Conservation (phyloP, 2,888 invertebrate genomes). For the Proisotoma minuta region DNA sequence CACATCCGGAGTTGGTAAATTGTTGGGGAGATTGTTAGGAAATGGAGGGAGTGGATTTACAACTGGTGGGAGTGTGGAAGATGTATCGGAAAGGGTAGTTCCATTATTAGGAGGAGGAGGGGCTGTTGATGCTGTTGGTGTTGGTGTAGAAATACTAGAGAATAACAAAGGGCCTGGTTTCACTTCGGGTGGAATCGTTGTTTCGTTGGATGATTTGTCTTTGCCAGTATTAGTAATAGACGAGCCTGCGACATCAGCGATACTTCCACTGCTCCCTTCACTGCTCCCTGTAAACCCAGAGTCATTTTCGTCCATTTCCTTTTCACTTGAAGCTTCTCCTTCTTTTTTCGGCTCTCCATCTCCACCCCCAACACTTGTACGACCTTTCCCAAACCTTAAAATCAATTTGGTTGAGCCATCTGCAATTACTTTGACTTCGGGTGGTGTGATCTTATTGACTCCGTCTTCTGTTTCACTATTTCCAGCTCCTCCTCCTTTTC, state of each 20-base stretch:
- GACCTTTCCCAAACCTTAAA: conserved; percentile 64
- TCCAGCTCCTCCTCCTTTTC: conserved; percentile 57
- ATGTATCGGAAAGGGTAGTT: background rate
- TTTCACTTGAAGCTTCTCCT: background rate
- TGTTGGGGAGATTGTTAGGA: too few species aligned
- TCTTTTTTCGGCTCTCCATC: background rate
- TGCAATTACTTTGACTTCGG: conserved; percentile 42
- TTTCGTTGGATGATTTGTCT: background rate
- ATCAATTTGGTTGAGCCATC: conserved; percentile 62
- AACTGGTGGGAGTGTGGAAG: background rate
- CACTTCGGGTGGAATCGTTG: too few species aligned
- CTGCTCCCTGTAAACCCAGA: conserved; percentile 47
- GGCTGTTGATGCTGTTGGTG: background rate
- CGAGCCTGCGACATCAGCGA: background rate
- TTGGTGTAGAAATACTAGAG: background rate
- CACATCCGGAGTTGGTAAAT: background rate
- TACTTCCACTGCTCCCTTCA: conserved; percentile 40
- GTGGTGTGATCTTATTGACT: conserved; percentile 22
- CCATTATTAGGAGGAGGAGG: conserved; percentile 1
- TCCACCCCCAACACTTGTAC: conserved; percentile 34
- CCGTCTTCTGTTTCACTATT: conserved; percentile 50
- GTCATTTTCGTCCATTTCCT: conserved; percentile 32
- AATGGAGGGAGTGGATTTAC: conserved; percentile 1
- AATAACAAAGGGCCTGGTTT: too few species aligned
- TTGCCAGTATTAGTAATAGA: conserved; percentile 9